Conservation (phyloP, 1,140 invertebrate species). For the Orius insidiosus region DNA sequence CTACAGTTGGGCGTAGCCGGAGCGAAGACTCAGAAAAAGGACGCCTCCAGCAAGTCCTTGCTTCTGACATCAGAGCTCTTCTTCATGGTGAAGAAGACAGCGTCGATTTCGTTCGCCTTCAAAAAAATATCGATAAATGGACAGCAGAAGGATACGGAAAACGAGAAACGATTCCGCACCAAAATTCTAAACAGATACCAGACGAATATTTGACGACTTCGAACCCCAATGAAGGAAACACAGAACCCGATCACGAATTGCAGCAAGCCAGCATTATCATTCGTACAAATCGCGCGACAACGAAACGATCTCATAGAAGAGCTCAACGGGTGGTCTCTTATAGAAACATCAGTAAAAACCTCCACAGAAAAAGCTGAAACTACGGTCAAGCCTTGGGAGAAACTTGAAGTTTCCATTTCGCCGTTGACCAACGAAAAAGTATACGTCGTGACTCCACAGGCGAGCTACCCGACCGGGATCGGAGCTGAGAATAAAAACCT, state of each 20-base stretch:
- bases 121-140: conserved; percentile 71
- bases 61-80: conserved; percentile 23
- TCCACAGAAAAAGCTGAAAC: conserved; percentile 10
- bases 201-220: conserved; percentile 51
- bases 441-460: conserved; percentile 56
- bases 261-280: conserved; percentile 30
- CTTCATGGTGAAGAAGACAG: conserved; percentile 27
- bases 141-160: conserved; percentile 49
- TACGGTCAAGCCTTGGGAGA: conserved; percentile 33
- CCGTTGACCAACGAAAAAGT: conserved; percentile 55
- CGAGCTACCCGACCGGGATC: conserved; percentile 19
- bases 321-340: conserved; percentile 17
- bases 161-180: conserved; percentile 22
- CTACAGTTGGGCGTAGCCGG: conserved; percentile 9
- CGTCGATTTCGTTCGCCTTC: conserved; percentile 50
- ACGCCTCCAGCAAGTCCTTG: conserved; percentile 24
- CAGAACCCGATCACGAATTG: conserved; percentile 34
- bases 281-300: conserved; percentile 16
- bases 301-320: conserved; percentile 7
- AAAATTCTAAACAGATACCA: conserved; percentile 50
- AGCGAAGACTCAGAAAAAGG: conserved; percentile 9
- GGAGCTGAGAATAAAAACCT: neutral
- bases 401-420: conserved; percentile 46
- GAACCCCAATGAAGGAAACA: conserved; percentile 26
- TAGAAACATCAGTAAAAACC: conserved; percentile 19